phyloP scores from a whole-genome alignment of 2,797 vertebrate genomes.

The Odontamblyopus rebecca region DNA sequence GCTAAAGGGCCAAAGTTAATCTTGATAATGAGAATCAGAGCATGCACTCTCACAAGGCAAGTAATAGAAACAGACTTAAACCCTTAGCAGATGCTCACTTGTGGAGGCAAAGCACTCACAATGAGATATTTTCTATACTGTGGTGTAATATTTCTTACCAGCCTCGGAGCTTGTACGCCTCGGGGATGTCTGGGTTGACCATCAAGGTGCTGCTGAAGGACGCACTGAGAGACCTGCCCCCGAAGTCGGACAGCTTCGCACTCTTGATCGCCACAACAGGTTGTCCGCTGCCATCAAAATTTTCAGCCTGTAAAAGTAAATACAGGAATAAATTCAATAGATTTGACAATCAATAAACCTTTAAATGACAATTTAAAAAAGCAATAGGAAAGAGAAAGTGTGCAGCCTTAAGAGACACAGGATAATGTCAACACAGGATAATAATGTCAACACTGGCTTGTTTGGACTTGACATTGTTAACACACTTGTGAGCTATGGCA shows the following conservation, averaged over 20 bases:
- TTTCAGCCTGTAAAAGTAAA: conserved; percentile 83
- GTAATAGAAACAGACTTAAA: conserved; percentile 49
- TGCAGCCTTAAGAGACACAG: conserved; percentile 5
- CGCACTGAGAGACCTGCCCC: conserved; percentile 91
- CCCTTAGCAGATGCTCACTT: conserved; percentile 18
- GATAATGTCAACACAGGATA: conserved; percentile 19
- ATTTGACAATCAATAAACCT: conserved; percentile 16
- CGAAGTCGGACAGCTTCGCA: conserved; percentile 92
- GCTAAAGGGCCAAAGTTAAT: conserved; percentile 67
- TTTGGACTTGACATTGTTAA: conserved; percentile 49
- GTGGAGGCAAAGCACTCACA: conserved; percentile 8
- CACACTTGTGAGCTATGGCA: conserved; percentile 42
- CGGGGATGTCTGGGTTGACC: conserved; percentile 94
- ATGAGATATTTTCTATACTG: background rate
- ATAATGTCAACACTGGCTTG: conserved; percentile 20
- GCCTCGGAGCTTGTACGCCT: conserved; percentile 93
- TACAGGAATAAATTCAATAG: background rate
- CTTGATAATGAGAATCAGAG: conserved; percentile 65
- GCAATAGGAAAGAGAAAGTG: background rate
- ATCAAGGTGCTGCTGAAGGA: conserved; percentile 90
- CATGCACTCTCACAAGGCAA: conserved; percentile 49
- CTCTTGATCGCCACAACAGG: conserved; percentile 93
- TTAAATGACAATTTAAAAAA: conserved; percentile 4
- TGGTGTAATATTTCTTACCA: conserved; percentile 79
- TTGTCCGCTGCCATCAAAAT: conserved; percentile 89